phyloP scores from a whole-genome alignment of 30 jellyfish, hydroid and myxozoan genomes.

The Phacellophora camtschatica region DNA sequence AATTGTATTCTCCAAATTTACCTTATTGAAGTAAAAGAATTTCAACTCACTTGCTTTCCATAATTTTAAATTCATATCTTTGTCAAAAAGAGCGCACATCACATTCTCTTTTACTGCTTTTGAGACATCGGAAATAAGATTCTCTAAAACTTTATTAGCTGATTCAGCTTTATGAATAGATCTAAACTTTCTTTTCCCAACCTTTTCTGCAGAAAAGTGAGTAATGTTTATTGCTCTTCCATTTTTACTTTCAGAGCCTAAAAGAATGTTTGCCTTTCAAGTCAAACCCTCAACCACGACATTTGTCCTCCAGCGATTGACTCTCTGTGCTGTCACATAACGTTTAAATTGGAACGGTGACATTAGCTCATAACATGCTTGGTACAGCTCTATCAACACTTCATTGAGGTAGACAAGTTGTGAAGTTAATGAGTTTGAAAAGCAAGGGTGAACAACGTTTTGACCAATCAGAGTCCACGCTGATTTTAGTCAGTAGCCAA shows the following conservation, averaged over 20 bases:
- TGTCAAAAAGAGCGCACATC: background rate
- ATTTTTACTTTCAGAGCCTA: background rate
- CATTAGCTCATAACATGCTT: slow-evolving; percentile 18
- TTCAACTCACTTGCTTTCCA: slow-evolving; percentile 3
- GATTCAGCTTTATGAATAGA: slow-evolving; percentile 5
- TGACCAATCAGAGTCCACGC: background rate
- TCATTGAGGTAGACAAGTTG: slow-evolving; percentile 17
- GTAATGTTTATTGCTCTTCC: background rate
- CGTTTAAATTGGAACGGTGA: slow-evolving; percentile 14
- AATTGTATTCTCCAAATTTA: background rate
- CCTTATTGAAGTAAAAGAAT: background rate
- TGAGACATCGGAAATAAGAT: background rate
- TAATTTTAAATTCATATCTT: background rate
- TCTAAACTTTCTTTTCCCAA: background rate
- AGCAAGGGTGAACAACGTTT: background rate
- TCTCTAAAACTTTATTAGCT: slow-evolving; percentile 5
- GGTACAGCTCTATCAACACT: slow-evolving; percentile 26
- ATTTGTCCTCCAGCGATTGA: background rate
- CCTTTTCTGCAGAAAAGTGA: background rate
- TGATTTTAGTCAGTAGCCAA: too few relatives aligned
- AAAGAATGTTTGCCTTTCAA: slow-evolving; percentile 13
- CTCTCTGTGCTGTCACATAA: slow-evolving; percentile 13
- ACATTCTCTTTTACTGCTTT: background rate
- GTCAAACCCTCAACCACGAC: slow-evolving; percentile 10
- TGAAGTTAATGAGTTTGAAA: slow-evolving; percentile 7